Evolutionary conservation across 2,888 invertebrate genomes (phyloP).

Genomic region (Morpho helenor): DNA sequence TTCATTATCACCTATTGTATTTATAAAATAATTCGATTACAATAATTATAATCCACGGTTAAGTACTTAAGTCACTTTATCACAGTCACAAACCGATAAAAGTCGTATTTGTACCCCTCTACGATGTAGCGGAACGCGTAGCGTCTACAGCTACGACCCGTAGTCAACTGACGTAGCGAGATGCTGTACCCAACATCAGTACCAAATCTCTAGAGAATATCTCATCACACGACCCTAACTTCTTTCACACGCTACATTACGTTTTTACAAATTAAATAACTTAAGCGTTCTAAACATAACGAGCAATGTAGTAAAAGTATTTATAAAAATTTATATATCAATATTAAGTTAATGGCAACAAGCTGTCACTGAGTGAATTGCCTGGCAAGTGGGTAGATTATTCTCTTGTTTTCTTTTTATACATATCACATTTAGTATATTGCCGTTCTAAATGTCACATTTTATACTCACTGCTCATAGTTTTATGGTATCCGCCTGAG

Average conservation of each 20-base stretch:
- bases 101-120: conserved; percentile 44
- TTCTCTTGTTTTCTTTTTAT: conserved; percentile 24
- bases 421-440: conserved; percentile 3
- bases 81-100: conserved; percentile 20
- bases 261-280: conserved; percentile 16
- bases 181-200: conserved; percentile 50
- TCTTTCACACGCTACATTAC: conserved; percentile 36
- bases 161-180: conserved; percentile 63
- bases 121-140: conserved; percentile 51
- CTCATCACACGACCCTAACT: conserved; percentile 32
- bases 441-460: background rate
- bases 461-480: background rate
- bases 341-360: conserved; percentile 23
- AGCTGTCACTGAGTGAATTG: conserved; percentile 37
- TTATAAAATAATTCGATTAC: no score
- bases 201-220: conserved; percentile 40
- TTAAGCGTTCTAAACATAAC: no score
- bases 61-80: background rate
- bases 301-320: background rate
- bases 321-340: conserved; percentile 11
- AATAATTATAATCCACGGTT: no score
- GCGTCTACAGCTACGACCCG: conserved; percentile 57
- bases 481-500: no score
- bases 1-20: background rate
- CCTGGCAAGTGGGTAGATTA: conserved; percentile 38